Base-by-base conservation (phyloP, 2,113 vertebrate species). In the Procavia capensis region DNA sequence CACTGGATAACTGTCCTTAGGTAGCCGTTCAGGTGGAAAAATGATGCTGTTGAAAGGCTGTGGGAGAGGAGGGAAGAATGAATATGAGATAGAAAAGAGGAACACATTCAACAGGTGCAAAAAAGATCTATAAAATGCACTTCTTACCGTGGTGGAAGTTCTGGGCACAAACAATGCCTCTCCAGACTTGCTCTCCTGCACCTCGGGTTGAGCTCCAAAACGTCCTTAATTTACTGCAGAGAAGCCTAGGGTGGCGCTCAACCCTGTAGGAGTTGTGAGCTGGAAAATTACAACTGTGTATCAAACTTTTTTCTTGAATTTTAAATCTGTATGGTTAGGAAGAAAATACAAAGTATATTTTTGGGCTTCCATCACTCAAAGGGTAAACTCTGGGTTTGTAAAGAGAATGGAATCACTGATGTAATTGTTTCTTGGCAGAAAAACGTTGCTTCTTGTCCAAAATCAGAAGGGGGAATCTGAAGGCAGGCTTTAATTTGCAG, bases 1-100 rank as follows among this genome's bases (percentile, higher is more conserved):
- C 59, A 27, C 92, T 95, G 50, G 96, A 95, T 98, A 91, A 92
- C 85, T 86, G 92, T 96, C 93, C 93, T 96, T 97, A 94, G 94
- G 93, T 70, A 80, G 81, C 93, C 1, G 64, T 89, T 96, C 96
- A 88, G 80, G 59, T 83, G 54, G 79, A 22, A 93, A 94, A 96
- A 95, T 91, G 92, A 95, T 93, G 95, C 88, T 93, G 82, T 78
- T 86, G 93, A 27, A 83, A 92, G 70, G 1, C 22, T 57, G 61
- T 88, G 93, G 85, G 90, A 85, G 88, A 85, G 57, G 75, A 80
- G 39, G 43, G 41, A 64, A 86, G 83, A 85, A 20, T 19, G 36
- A 27, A 22, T 36, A 1, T 72, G 61, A 13, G 25, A 25, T 72
- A 41, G 19, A 39, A 59, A 25, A 20, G 91, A 85, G n/a, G 24